Evolutionary conservation across 2,888 invertebrate species (phyloP).

Genomic region (Litoditis marina): DNA sequence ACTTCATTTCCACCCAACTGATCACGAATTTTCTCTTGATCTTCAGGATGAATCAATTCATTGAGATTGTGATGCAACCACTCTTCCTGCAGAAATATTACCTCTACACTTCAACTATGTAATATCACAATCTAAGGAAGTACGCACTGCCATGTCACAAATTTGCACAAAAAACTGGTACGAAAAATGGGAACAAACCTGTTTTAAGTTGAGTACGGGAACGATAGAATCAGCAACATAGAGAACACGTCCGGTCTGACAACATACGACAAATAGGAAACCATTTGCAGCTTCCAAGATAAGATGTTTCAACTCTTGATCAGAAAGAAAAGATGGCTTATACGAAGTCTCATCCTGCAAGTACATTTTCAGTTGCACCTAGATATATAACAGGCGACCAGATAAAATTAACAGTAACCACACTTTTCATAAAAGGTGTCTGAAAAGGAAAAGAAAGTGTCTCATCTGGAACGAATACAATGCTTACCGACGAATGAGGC

Average conservation of each 20-base stretch:
- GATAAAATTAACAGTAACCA: neutral
- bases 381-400: too few relatives aligned
- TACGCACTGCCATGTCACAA: too few relatives aligned
- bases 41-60: conserved; percentile 95
- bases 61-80: conserved; percentile 95
- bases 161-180: neutral
- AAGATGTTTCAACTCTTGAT: conserved; percentile 96
- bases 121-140: too few relatives aligned
- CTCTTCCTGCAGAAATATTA: conserved; percentile 73
- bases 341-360: conserved; percentile 73
- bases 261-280: conserved; percentile 91
- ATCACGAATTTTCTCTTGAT: conserved; percentile 88
- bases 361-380: too few relatives aligned
- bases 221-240: conserved; percentile 98
- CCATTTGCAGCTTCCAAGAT: conserved; percentile 98
- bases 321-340: conserved; percentile 96
- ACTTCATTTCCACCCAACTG: conserved; percentile 89
- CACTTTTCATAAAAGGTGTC: conserved; percentile 10
- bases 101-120: conserved; percentile 1
- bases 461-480: conserved; percentile 27
- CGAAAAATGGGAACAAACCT: conserved; percentile 22
- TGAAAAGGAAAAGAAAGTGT: neutral
- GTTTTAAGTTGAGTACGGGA: conserved; percentile 92
- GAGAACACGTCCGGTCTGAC: conserved; percentile 92
- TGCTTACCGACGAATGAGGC: conserved; percentile 70